Conservation (phyloP, 2,888 invertebrate genomes). For the Creontiades dilutus region DNA sequence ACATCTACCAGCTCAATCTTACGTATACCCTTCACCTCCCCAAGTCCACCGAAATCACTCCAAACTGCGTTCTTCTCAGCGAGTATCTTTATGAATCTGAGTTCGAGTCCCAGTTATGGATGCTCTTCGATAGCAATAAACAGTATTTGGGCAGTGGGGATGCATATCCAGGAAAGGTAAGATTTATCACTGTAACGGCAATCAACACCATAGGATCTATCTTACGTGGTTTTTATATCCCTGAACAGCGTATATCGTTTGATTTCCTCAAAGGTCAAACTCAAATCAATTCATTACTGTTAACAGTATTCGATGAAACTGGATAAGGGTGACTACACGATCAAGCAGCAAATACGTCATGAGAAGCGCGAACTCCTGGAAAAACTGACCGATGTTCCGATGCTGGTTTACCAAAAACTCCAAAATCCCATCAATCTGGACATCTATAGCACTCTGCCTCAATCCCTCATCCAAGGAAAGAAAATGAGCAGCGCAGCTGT, state of each 20-base stretch:
- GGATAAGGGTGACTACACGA: slow-evolving; percentile 96
- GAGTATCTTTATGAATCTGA: slow-evolving; percentile 96
- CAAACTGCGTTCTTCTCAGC: slow-evolving; percentile 89
- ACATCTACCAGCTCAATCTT: slow-evolving; percentile 93
- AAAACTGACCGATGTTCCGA: slow-evolving; percentile 88
- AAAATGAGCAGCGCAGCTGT: slow-evolving; percentile 84
- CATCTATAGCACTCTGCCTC: slow-evolving; percentile 84
- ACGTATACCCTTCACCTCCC: slow-evolving; percentile 91
- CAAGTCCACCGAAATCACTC: slow-evolving; percentile 90
- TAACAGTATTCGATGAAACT: slow-evolving; percentile 84
- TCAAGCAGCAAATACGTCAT: slow-evolving; percentile 93
- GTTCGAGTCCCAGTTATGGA: slow-evolving; percentile 97
- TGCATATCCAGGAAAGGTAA: slow-evolving; percentile 90
- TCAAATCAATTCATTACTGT: not conserved
- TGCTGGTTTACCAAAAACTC: slow-evolving; percentile 88
- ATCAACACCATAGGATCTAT: too few species aligned
- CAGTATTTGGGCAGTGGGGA: slow-evolving; percentile 91
- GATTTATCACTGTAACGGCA: too few species aligned
- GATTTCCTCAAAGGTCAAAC: too few species aligned
- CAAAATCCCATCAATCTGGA: slow-evolving; percentile 80
- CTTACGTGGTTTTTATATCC: too few species aligned
- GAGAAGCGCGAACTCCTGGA: slow-evolving; percentile 92
- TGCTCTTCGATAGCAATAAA: slow-evolving; percentile 95
- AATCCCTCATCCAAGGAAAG: slow-evolving; percentile 88
- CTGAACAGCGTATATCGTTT: too few species aligned